Evolutionary conservation across 1,140 invertebrate genomes (phyloP), one percentile per base, ranked within the genome.

Genomic region (Pygmarrhopalites habei): DNA sequence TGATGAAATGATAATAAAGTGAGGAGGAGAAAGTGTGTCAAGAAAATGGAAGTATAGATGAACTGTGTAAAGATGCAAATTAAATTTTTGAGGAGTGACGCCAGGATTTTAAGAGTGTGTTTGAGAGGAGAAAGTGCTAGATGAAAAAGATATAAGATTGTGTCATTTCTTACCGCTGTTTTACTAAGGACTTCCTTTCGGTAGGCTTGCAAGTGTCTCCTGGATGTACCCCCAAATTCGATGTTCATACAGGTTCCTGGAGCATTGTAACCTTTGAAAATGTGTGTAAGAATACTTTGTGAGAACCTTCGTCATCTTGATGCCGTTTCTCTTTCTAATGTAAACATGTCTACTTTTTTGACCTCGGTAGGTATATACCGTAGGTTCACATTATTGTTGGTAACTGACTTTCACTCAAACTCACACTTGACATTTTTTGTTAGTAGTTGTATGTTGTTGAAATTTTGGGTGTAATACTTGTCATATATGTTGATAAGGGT

Each of bases 161-260:
- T n/a, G n/a, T 52, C 12, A 47, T 52, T 29, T 44, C 56, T 49
- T 28, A 58, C 60, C 26, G 52, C 60, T 21, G 52, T 47, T 5
- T 41, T 35, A 41, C 25, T 32, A 21, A 66, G 58, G n/a, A 65
- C 46, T 44, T 68, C 66, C 43, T 68, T 63, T 14, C 66, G 51
- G 43, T 58, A 64, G 28, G 46, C 52, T 23, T 61, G 62, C 17
- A 68, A 63, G 47, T 64, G 52, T 53, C 58, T 61, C 46, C 62
- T 52, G n/a, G 62, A 64, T 5, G 62, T 68, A 55, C 60, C 59
- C 25, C 66, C 66, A 49, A 64, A 64, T 5, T 32, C n/a, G 28
- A 41, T 56, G 15, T 49, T 49, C n/a, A 68, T 56, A 17, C 35
- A 58, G 2, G 59, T 60, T 19, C 60, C n/a, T 5, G 61, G 57